Conservation (phyloP, 2,888 invertebrate genomes). For the Sinohyriopsis cumingii region DNA sequence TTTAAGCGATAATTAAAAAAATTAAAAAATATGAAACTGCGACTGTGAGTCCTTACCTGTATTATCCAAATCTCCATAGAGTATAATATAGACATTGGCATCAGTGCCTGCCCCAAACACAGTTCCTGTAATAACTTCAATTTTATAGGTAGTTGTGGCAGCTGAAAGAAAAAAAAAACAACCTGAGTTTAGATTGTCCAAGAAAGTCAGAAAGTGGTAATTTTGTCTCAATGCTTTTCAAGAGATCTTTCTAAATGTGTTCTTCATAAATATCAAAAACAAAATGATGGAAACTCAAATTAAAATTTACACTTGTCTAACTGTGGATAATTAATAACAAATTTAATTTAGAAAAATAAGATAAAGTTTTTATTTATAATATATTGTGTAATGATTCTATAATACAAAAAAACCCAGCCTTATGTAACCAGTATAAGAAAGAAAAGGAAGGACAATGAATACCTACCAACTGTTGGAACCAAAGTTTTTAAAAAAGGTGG, state of each 20-base stretch:
- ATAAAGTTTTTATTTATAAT: no score
- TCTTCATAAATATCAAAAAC: no score
- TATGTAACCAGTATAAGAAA: no score
- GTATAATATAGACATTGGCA: conserved; percentile 68
- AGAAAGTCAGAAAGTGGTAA: not conserved
- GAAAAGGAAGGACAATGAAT: no score
- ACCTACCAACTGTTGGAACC: no score
- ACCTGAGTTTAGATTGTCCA: not conserved
- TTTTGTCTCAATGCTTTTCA: not conserved
- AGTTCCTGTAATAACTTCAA: conserved; percentile 69
- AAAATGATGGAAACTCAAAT: no score
- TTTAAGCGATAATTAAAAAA: not conserved
- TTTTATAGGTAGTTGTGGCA: conserved; percentile 70
- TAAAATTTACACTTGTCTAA: no score
- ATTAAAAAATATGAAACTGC: not conserved
- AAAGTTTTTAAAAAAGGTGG: no score
- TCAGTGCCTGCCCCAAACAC: conserved; percentile 70
- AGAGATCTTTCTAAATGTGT: not conserved
- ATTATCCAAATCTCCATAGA: conserved; percentile 69
- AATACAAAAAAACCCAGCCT: no score
- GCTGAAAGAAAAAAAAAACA: conserved; percentile 52
- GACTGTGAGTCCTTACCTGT: conserved; percentile 58
- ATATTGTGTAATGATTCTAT: no score
- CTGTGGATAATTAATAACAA: no score
- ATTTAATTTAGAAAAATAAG: no score